These are phyloP conservation scores for Drosophila leontia DNA, from an alignment of 1,140 invertebrate species.

Conservation along the genomic window DNA sequence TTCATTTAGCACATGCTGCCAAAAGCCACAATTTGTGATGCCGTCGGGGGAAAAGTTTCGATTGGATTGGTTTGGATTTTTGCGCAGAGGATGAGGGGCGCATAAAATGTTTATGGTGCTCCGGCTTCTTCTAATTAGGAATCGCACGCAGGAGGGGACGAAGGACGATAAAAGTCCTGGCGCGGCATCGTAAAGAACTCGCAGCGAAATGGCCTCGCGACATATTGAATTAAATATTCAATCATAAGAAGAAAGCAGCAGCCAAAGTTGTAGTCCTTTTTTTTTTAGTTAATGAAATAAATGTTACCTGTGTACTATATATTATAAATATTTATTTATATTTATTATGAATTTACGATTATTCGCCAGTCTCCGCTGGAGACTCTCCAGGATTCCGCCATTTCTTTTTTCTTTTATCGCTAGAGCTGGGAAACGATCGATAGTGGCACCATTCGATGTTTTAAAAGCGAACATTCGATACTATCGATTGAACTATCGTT, in stretches of 20 bases:
- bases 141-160: constrained; percentile 12
- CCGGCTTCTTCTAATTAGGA: constrained; percentile 54
- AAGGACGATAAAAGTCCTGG: constrained; percentile 1
- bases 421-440: too few species aligned
- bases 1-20: constrained; percentile 19
- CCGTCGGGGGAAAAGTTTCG: constrained; percentile 32
- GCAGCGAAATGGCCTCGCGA: constrained; percentile 58
- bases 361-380: too few species aligned
- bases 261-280: constrained; percentile 32
- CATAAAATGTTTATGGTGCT: constrained; percentile 56
- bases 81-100: not conserved
- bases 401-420: too few species aligned
- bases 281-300: too few species aligned
- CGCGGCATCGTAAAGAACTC: constrained; percentile 43
- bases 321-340: too few species aligned
- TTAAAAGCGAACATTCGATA: too few species aligned
- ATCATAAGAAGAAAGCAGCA: constrained; percentile 70
- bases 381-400: too few species aligned
- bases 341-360: too few species aligned
- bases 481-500: too few species aligned
- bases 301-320: too few species aligned
- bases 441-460: too few species aligned
- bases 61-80: constrained; percentile 42
- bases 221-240: constrained; percentile 83
- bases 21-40: constrained; percentile 18